phyloP scores from a whole-genome alignment of 2,888 invertebrate genomes.

The Herminia tarsipennalis region DNA sequence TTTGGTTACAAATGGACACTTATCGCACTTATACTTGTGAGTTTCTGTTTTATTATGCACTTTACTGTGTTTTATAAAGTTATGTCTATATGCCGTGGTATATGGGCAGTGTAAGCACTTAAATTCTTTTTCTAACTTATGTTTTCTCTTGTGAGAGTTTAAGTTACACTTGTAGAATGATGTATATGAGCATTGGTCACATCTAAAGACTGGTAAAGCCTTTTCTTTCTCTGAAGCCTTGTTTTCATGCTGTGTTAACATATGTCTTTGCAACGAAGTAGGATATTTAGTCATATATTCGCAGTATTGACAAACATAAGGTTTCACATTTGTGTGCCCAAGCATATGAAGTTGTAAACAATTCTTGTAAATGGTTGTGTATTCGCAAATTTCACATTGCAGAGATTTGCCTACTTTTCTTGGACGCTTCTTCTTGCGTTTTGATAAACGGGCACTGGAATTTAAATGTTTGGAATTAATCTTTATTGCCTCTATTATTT shows the following conservation, averaged over 20 bases:
- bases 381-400: constrained; percentile 57
- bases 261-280: constrained; percentile 54
- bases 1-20: constrained; percentile 63
- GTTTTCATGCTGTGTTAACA: constrained; percentile 52
- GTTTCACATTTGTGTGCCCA: constrained; percentile 52
- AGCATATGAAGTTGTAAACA: constrained; percentile 55
- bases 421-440: constrained; percentile 15
- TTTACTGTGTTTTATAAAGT: constrained; percentile 50
- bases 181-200: constrained; percentile 38
- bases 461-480: neutral
- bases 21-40: constrained; percentile 56
- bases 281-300: constrained; percentile 62
- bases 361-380: constrained; percentile 58
- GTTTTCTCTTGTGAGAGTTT: constrained; percentile 56
- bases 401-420: constrained; percentile 30
- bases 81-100: constrained; percentile 51
- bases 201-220: constrained; percentile 14
- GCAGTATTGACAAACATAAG: constrained; percentile 52
- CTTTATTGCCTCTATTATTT: no score
- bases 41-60: constrained; percentile 44
- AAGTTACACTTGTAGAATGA: constrained; percentile 47
- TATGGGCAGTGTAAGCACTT: constrained; percentile 52
- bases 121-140: constrained; percentile 49
- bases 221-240: constrained; percentile 19
- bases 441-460: constrained; percentile 11